phyloP scores from a whole-genome alignment of 2,113 vertebrate species.

The Eudyptes chrysolophus region DNA sequence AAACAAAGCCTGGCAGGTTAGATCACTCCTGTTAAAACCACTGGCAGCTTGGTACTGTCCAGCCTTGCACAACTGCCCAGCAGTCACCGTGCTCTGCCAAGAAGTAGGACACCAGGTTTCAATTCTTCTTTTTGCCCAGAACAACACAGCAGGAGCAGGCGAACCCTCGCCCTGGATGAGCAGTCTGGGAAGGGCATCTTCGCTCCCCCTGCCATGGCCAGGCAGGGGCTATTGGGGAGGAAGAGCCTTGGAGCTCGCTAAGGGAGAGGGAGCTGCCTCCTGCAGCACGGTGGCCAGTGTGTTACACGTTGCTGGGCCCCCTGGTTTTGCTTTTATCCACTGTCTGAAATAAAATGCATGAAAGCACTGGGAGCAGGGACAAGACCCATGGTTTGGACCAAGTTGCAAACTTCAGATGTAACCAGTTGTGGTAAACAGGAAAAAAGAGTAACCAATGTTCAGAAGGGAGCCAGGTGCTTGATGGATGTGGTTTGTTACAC shows the following conservation, averaged over 20 bases:
- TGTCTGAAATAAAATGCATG: not conserved
- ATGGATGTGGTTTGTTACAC: not conserved
- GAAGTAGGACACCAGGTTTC: slow-evolving; percentile 2
- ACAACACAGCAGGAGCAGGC: not conserved
- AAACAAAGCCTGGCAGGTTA: slow-evolving; percentile 12
- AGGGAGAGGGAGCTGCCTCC: not conserved
- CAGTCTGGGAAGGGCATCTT: not conserved
- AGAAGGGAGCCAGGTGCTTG: not conserved
- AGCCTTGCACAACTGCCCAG: slow-evolving; percentile 28
- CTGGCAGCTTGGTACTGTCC: slow-evolving; percentile 26
- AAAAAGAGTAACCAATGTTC: not conserved
- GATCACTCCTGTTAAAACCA: slow-evolving; percentile 27
- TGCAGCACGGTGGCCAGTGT: not conserved
- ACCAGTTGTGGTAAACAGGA: not conserved
- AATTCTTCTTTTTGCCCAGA: not conserved
- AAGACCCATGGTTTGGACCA: not conserved
- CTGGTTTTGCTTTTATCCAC: not conserved
- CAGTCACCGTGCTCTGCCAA: not conserved
- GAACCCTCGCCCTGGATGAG: not conserved
- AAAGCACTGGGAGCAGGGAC: not conserved
- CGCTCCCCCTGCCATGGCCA: fast-evolving
- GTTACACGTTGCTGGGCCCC: not conserved
- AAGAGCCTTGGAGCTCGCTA: not conserved
- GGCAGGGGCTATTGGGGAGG: not conserved
- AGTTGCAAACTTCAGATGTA: not conserved